Evolutionary conservation across 1,140 invertebrate species (phyloP).

Genomic region (Drosophila ogumai): DNA sequence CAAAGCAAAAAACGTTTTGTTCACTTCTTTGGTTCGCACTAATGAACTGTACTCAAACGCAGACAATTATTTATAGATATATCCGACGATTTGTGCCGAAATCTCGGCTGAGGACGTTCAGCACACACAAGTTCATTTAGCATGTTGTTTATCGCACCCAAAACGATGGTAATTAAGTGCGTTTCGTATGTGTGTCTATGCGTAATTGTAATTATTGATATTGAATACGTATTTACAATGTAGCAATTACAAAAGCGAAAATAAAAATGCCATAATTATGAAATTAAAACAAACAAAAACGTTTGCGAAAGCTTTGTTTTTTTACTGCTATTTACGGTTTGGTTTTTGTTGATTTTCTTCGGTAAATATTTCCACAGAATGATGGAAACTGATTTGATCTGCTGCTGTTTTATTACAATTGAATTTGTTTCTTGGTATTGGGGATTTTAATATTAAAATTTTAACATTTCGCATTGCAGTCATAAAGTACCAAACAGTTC

Average conservation of each 20-base stretch:
- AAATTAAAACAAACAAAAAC: conserved; percentile 56
- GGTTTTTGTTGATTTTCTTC: conserved; percentile 20
- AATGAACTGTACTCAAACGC: conserved; percentile 64
- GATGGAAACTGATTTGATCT: conserved; percentile 4
- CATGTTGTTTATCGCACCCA: conserved; percentile 72
- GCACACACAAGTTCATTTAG: conserved; percentile 45
- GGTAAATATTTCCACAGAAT: conserved; percentile 6
- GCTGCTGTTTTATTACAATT: not conserved
- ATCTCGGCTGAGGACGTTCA: conserved; percentile 12
- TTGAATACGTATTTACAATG: conserved; percentile 81
- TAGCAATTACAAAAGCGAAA: conserved; percentile 80
- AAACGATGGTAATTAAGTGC: conserved; percentile 52
- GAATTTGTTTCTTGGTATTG: not conserved
- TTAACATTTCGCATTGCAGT: not conserved
- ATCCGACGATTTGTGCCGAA: conserved; percentile 27
- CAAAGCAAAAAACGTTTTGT: conserved; percentile 3
- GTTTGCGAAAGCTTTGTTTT: conserved; percentile 20
- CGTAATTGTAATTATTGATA: conserved; percentile 80
- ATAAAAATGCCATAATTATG: conserved; percentile 80
- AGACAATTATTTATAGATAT: conserved; percentile 60
- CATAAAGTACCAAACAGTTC: not conserved
- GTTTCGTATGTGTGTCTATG: conserved; percentile 70
- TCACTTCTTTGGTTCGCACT: conserved; percentile 48
- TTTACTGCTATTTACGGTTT: conserved; percentile 2
- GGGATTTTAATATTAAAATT: not conserved